Conservation (phyloP, 30 jellyfish, hydroid and myxozoan species). For the Aurelia sp. region DNA sequence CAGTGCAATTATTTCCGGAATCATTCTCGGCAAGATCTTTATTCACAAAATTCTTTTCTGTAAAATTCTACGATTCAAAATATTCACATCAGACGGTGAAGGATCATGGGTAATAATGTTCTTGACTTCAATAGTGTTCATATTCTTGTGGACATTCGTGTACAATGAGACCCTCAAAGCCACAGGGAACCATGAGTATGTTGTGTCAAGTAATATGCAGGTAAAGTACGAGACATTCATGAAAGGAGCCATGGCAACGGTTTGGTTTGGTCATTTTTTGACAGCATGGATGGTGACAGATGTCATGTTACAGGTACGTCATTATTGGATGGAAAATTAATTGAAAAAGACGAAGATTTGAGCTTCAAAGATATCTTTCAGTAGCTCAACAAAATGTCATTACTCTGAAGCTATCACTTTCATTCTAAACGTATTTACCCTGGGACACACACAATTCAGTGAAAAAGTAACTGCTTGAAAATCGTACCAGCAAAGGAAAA, state of each 20-base stretch:
- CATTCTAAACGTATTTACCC: too few relatives aligned
- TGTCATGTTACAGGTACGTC: conserved; percentile 12
- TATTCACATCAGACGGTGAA: conserved; percentile 40
- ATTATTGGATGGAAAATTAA: too few relatives aligned
- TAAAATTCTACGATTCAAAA: conserved; percentile 25
- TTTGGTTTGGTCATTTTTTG: conserved; percentile 43
- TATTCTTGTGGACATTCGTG: conserved; percentile 40
- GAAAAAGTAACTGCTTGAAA: too few relatives aligned
- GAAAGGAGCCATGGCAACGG: conserved; percentile 41
- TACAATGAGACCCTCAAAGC: conserved; percentile 26
- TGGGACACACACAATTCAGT: too few relatives aligned
- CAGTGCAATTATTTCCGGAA: conserved; percentile 33
- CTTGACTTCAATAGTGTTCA: conserved; percentile 24
- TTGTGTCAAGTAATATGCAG: conserved; percentile 44
- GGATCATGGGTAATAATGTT: conserved; percentile 71
- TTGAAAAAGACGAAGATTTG: too few relatives aligned
- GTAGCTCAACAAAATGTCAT: too few relatives aligned
- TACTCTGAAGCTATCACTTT: too few relatives aligned
- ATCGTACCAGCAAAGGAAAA: too few relatives aligned
- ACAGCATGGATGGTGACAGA: conserved; percentile 70
- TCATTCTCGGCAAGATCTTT: conserved; percentile 39
- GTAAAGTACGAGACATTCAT: conserved; percentile 48
- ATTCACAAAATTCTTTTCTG: conserved; percentile 38
- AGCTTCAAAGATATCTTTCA: too few relatives aligned
- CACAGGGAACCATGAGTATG: conserved; percentile 6